These are phyloP conservation scores for Myotis daubentonii DNA, from an alignment of 2,797 vertebrate species.

Conservation along the genomic window DNA sequence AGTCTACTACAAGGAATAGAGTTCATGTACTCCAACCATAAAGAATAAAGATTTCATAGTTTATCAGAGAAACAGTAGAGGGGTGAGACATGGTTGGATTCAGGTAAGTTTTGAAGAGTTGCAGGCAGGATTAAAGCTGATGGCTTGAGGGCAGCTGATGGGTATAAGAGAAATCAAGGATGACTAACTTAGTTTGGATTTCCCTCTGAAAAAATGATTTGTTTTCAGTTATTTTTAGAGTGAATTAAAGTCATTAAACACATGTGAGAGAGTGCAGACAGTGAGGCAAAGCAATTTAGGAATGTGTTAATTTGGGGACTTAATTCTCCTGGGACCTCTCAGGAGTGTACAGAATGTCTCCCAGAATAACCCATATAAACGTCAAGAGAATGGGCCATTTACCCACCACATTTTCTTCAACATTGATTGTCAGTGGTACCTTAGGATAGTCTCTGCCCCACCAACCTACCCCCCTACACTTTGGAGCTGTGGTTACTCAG, in stretches of 20 bases:
- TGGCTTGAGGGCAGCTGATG: neutral
- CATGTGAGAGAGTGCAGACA: neutral
- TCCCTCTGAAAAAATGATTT: neutral
- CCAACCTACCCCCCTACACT: neutral
- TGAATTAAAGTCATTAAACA: neutral
- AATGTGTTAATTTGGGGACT: neutral
- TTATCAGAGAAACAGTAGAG: neutral
- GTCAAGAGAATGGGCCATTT: neutral
- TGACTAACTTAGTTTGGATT: neutral
- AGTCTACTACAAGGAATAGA: neutral
- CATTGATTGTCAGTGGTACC: neutral
- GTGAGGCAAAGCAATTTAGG: neutral
- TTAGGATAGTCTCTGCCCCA: neutral
- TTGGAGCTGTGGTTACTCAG: neutral
- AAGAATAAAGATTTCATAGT: neutral
- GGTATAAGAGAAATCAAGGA: neutral
- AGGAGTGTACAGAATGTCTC: neutral
- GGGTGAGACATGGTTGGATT: neutral
- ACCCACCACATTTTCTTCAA: neutral
- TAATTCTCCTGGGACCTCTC: neutral
- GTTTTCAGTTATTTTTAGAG: neutral
- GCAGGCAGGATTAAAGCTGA: neutral
- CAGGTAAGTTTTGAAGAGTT: neutral
- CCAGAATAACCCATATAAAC: neutral
- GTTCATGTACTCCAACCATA: neutral